These are phyloP conservation scores for Neogale vison DNA, from an alignment of 2,113 vertebrate genomes.

Conservation along the genomic window DNA sequence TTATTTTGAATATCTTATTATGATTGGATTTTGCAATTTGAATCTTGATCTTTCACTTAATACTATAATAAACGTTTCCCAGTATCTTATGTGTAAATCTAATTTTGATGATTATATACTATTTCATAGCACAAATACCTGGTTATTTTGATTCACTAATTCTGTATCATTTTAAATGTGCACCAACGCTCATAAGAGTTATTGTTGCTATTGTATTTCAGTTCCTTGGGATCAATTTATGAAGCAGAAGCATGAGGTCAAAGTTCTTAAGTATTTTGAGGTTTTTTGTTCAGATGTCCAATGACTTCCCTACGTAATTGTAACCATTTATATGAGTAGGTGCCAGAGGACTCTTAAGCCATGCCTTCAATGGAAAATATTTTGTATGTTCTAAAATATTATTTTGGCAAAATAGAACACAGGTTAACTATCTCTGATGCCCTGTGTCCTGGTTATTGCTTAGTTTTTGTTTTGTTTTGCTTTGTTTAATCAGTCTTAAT, in stretches of 20 bases:
- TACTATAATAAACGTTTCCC: neutral
- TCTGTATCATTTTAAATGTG: neutral
- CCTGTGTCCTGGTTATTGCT: neutral
- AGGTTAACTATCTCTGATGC: fast-evolving
- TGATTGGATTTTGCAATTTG: neutral
- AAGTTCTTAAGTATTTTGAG: neutral
- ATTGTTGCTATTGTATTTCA: neutral
- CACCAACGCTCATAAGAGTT: neutral
- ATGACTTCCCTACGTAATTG: fast-evolving
- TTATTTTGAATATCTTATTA: neutral
- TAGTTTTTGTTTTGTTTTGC: neutral
- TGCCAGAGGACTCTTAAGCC: neutral
- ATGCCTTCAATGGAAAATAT: neutral
- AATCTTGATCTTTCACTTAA: neutral
- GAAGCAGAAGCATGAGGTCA: neutral
- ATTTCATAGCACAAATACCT: too few species aligned
- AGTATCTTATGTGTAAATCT: neutral
- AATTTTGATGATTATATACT: neutral
- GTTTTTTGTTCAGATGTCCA: neutral
- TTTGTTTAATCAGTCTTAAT: neutral
- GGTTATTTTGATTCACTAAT: neutral
- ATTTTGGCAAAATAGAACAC: neutral
- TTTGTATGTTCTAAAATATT: neutral
- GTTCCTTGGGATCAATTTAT: neutral
- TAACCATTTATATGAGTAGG: too few species aligned